Evolutionary conservation across 2,797 vertebrate genomes (phyloP).

Genomic region (Adrianichthys oophorus): DNA sequence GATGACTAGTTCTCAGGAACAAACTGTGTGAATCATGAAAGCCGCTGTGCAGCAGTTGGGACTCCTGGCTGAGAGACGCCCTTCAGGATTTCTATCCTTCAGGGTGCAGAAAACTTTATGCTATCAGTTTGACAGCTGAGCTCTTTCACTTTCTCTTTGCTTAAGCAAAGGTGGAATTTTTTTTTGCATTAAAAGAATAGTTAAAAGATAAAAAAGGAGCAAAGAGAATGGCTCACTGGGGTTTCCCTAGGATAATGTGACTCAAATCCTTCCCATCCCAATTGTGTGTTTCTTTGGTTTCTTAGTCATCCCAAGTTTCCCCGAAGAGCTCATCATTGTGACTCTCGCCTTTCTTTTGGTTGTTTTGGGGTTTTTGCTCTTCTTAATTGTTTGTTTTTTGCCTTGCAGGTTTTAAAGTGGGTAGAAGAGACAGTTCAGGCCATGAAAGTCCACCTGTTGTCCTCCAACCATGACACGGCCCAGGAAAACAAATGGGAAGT

Average conservation of each 20-base stretch:
- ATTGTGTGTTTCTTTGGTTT: conserved; percentile 18
- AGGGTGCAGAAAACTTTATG: conserved; percentile 68
- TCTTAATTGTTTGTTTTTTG: conserved; percentile 14
- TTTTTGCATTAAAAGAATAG: conserved; percentile 52
- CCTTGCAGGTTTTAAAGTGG: conserved; percentile 90
- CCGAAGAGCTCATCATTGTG: conserved; percentile 1
- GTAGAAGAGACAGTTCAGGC: conserved; percentile 93
- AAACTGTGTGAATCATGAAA: conserved; percentile 55
- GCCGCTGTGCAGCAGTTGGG: conserved; percentile 20
- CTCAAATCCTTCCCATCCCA: conserved; percentile 35
- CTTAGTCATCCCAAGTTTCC: conserved; percentile 18
- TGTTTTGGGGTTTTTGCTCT: not conserved
- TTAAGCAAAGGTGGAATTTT: conserved; percentile 64
- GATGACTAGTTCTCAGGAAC: conserved; percentile 36
- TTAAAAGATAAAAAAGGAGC: conserved; percentile 52
- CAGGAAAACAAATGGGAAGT: conserved; percentile 86
- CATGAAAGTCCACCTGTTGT: conserved; percentile 91
- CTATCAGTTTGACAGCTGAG: conserved; percentile 75
- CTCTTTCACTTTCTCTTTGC: conserved; percentile 69
- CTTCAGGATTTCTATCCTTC: conserved; percentile 58
- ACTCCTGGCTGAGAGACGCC: conserved; percentile 44
- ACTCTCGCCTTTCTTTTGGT: conserved; percentile 2
- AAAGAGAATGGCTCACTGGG: conserved; percentile 8
- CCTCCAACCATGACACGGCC: conserved; percentile 85
- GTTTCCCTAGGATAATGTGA: conserved; percentile 19